Percentiles rank a stretch among this genome's conserved stretches.
Evolutionary conservation across 2,888 invertebrate species (phyloP).

Genomic region (Entomobrya multifasciata): DNA sequence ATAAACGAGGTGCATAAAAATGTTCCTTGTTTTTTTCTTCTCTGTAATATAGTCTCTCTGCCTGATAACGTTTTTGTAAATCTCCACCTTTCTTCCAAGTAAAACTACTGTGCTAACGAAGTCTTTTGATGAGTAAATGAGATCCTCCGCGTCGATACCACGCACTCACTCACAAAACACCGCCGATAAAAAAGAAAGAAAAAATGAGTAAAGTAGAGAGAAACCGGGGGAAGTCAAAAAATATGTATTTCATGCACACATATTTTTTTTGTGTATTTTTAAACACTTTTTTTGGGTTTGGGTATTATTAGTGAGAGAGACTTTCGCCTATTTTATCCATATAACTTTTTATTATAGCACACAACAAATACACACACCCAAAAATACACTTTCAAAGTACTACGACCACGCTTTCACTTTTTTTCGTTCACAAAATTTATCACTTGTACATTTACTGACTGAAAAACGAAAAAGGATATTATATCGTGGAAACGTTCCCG

Average conservation of each 20-base stretch:
- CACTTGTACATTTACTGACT: slow-evolving; percentile 16
- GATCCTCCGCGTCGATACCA: no score
- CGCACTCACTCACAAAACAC: no score
- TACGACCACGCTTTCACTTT: slow-evolving; percentile 37
- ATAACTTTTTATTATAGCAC: no score
- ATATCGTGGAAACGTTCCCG: not conserved
- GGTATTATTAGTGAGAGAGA: no score
- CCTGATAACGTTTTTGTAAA: not conserved
- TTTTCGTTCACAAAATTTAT: slow-evolving; percentile 25
- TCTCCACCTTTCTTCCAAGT: not conserved
- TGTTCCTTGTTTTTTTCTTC: no score
- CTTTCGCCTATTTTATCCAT: not conserved
- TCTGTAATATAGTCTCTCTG: no score
- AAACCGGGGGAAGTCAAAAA: no score
- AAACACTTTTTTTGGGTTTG: slow-evolving; percentile 14
- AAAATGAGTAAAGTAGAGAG: no score
- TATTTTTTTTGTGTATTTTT: slow-evolving; percentile 1
- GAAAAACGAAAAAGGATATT: not conserved
- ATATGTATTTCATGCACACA: no score
- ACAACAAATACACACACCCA: not conserved
- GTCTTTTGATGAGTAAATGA: not conserved
- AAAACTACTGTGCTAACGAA: not conserved
- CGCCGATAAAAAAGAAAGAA: not conserved
- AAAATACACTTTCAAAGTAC: no score
- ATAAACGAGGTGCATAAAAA: no score